Base-by-base conservation (phyloP, 2,888 invertebrate species). In the Microchrysa polita region DNA sequence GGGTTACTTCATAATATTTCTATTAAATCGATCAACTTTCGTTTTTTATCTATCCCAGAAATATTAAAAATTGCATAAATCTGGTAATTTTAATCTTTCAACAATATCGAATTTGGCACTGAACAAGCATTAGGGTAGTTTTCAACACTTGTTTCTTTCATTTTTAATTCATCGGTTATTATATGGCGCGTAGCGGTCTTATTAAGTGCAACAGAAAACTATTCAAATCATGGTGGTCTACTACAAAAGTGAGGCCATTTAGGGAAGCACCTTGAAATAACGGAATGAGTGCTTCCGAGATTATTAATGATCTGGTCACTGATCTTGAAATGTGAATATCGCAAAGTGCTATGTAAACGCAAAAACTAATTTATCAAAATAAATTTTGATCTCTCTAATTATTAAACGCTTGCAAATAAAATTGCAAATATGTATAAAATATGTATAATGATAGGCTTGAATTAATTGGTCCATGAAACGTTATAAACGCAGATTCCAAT, bases 321-420 rank as follows among this genome's bases (percentile, higher is more conserved):
- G 69, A 55, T 69, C 69, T 69, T 69, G 69, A 69, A 57, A 69
- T 69, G 55, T 20, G 23, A 57, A 57, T 57, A 57, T 34, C 40
- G n/a, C 40, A 7, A 48, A 65, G 65, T 22, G 34, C 65, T 65
- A 65, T 44, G 34, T 18, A 60, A 60, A 27, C n/a, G 40, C 16
- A 48, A 12, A n/a, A 16, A 48, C 65, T 48, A 65, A 65, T 65
- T 65, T 48, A 65, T 65, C 65, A 65, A 65, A 65, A 65, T 65
- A 65, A 44, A 34, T 20, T 65, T 48, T 65, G 48, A 65, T 44
- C 44, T 65, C 65, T 22, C 48, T 65, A 65, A 65, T 65, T 65
- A 65, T 65, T 65, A 65, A 65, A 48, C 48, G 22, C 65, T 65
- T 65, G 65, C 22, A 65, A 48, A 48, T 48, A 48, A 4, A 48